Percentiles rank a stretch among this genome's conserved stretches.
These are phyloP conservation scores for Spilogale gracilis DNA, from an alignment of 2,113 vertebrate species.

Conservation along the genomic window DNA sequence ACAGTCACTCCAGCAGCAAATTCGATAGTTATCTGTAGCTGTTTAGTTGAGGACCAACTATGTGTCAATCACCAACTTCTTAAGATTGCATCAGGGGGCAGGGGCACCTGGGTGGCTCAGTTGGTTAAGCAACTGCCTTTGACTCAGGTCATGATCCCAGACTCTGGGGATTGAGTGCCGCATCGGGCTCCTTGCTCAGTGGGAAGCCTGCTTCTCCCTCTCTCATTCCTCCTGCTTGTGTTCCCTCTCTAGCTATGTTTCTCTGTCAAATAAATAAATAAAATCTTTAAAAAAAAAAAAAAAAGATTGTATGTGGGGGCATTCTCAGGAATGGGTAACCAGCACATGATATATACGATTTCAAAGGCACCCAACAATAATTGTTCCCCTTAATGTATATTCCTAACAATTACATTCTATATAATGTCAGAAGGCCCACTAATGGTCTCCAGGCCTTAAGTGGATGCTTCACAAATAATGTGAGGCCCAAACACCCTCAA, in stretches of 20 bases:
- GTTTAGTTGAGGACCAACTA: slow-evolving; percentile 35
- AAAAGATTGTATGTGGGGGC: background rate
- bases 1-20: slow-evolving; percentile 48
- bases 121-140: too few relatives aligned
- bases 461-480: background rate
- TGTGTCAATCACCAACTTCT: slow-evolving; percentile 4
- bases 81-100: background rate
- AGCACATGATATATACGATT: background rate
- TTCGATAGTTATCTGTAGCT: slow-evolving; percentile 16
- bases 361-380: background rate
- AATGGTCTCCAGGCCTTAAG: background rate
- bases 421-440: background rate
- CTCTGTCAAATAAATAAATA: too few relatives aligned
- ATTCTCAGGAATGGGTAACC: background rate
- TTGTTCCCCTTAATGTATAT: background rate
- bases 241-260: too few relatives aligned
- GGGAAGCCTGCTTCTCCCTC: too few relatives aligned
- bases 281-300: too few relatives aligned
- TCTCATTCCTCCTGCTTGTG: too few relatives aligned
- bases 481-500: background rate
- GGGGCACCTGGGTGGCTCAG: too few relatives aligned
- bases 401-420: background rate
- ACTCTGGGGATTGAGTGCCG: too few relatives aligned
- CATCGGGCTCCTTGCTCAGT: too few relatives aligned
- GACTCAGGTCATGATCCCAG: too few relatives aligned